A percentile compares a stretch with the other conserved stretches of the same genome.
These are phyloP conservation scores for Drosophila tripunctata DNA, from an alignment of 2,888 invertebrate species.

Conservation along the genomic window DNA sequence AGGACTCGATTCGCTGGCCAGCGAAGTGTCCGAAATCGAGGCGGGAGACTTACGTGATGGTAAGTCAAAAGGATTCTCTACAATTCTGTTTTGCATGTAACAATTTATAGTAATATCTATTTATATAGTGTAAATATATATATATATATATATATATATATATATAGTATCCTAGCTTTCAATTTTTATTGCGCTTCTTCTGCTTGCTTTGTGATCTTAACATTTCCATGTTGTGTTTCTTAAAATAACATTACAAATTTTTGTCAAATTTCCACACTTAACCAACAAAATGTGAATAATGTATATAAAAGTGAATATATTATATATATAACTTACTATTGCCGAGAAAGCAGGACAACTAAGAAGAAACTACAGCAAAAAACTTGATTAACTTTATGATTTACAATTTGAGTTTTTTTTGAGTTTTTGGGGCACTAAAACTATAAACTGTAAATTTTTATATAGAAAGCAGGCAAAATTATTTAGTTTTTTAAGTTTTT, in stretches of 20 bases:
- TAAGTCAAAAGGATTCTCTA: slow-evolving; percentile 81
- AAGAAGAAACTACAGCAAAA: slow-evolving; percentile 38
- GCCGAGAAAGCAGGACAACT: slow-evolving; percentile 84
- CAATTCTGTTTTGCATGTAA: slow-evolving; percentile 40
- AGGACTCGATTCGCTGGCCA: slow-evolving; percentile 93
- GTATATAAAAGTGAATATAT: slow-evolving; percentile 37
- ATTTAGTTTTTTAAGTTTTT: too few relatives aligned
- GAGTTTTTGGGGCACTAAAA: slow-evolving; percentile 22
- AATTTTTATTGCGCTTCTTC: slow-evolving; percentile 26
- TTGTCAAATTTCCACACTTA: slow-evolving; percentile 54
- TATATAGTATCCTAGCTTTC: neutral
- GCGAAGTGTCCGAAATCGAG: slow-evolving; percentile 95
- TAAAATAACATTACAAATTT: too few relatives aligned
- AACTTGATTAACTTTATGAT: slow-evolving; percentile 30
- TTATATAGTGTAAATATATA: too few relatives aligned
- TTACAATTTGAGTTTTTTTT: slow-evolving; percentile 42
- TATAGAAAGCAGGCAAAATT: neutral
- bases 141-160: neutral
- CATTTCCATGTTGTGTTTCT: slow-evolving; percentile 67
- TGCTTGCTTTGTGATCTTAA: slow-evolving; percentile 47
- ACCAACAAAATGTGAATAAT: slow-evolving; percentile 55
- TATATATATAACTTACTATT: slow-evolving; percentile 58
- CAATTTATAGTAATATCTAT: neutral
- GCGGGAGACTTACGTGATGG: slow-evolving; percentile 96
- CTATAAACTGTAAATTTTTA: too few relatives aligned